Evolutionary conservation across 64 coral and sea anemone species (phyloP).

Genomic region (Porites lutea): DNA sequence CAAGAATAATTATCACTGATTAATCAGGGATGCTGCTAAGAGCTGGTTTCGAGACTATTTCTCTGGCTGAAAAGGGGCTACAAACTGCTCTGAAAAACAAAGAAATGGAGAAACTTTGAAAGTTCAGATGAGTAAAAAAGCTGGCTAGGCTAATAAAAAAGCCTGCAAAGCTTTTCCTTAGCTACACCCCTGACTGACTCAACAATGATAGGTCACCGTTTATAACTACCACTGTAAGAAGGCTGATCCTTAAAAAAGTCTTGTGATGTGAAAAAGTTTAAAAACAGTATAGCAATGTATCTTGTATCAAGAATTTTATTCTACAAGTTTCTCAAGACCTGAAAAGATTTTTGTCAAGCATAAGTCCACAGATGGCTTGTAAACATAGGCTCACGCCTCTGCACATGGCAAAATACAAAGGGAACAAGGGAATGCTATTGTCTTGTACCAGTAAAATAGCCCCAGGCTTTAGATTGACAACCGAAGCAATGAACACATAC

Average conservation of each 20-base stretch:
- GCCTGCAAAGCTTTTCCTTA: no score
- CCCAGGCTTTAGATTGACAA: not conserved
- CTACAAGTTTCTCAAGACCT: not conserved
- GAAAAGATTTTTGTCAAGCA: not conserved
- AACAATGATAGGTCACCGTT: not conserved
- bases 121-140: no score
- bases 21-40: not conserved
- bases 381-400: not conserved
- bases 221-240: not conserved
- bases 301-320: not conserved
- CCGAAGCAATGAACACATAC: constrained; percentile 9
- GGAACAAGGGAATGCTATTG: not conserved
- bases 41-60: no score
- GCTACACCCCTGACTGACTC: no score
- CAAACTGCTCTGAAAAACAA: no score
- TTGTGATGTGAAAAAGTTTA: no score
- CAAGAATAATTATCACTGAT: not conserved
- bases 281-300: no score
- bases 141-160: no score
- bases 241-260: no score
- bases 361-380: not conserved
- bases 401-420: constrained; percentile 37
- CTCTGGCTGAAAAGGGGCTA: no score
- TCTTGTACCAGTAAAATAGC: not conserved
- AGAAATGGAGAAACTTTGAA: no score